A percentile compares a stretch with the other conserved stretches of the same genome.
phyloP scores from a whole-genome alignment of 2,113 vertebrate species.

The Thamnaconus septentrionalis region DNA sequence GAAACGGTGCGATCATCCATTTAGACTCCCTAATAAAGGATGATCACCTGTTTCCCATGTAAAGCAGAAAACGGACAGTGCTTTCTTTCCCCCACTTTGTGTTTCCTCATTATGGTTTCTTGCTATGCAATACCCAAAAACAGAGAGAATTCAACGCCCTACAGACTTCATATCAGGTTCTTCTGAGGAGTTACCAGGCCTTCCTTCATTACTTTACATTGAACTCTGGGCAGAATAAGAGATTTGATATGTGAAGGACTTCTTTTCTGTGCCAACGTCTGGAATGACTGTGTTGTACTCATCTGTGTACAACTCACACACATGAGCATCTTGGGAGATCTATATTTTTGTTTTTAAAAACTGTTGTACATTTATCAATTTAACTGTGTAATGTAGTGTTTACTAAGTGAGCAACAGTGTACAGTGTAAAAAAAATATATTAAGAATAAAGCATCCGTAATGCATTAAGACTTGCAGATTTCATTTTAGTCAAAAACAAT shows the following conservation, averaged over 20 bases:
- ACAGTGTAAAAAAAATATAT: slow-evolving; percentile 80
- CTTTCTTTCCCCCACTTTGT: background rate
- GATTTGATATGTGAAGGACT: slow-evolving; percentile 67
- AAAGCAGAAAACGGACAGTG: slow-evolving; percentile 15
- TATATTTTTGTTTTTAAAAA: slow-evolving; percentile 74
- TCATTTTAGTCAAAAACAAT: background rate
- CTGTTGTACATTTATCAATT: slow-evolving; percentile 75
- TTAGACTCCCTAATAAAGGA: slow-evolving; percentile 25
- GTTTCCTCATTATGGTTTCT: slow-evolving; percentile 66
- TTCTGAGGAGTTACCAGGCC: slow-evolving; percentile 31
- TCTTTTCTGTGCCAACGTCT: slow-evolving; percentile 70
- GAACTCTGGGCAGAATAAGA: slow-evolving; percentile 51
- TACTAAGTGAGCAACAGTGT: slow-evolving; percentile 79
- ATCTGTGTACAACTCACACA: slow-evolving; percentile 54
- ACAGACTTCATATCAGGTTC: slow-evolving; percentile 29
- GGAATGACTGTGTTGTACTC: slow-evolving; percentile 66
- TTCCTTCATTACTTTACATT: slow-evolving; percentile 29
- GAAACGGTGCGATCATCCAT: slow-evolving; percentile 26
- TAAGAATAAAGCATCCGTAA: slow-evolving; percentile 73
- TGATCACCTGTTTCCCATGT: slow-evolving; percentile 30
- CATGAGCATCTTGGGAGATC: slow-evolving; percentile 72
- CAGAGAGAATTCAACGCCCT: slow-evolving; percentile 35
- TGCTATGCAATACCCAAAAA: slow-evolving; percentile 80
- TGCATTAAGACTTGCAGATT: slow-evolving; percentile 52
- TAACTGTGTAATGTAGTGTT: slow-evolving; percentile 80